phyloP scores from a whole-genome alignment of 2,113 vertebrate genomes.

The Enhydra lutris region DNA sequence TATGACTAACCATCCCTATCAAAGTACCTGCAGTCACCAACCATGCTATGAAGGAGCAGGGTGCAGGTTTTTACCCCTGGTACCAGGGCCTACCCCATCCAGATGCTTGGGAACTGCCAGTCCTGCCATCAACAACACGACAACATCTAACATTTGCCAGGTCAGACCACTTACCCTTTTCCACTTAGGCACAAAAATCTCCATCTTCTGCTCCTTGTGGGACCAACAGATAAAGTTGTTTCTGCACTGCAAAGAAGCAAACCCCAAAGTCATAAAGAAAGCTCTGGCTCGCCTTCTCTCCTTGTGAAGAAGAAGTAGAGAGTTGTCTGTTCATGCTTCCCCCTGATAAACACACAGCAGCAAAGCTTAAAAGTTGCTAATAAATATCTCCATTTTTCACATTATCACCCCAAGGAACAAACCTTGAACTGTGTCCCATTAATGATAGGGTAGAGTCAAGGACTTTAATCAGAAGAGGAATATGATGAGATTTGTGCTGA shows the following conservation, averaged over 20 bases:
- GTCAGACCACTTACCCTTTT: accelerated
- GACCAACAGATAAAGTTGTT: neutral
- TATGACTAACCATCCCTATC: neutral
- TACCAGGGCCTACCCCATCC: neutral
- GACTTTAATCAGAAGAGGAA: neutral
- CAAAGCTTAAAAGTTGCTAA: neutral
- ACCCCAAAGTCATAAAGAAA: neutral
- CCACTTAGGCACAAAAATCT: neutral
- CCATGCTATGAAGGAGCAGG: neutral
- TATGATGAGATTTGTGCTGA: neutral
- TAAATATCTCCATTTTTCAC: neutral
- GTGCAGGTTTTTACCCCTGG: neutral
- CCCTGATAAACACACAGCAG: neutral
- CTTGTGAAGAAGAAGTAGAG: neutral
- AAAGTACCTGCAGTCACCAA: neutral
- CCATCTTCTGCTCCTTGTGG: neutral
- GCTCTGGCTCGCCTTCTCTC: neutral
- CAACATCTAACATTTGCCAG: too few relatives aligned
- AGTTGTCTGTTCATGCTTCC: neutral
- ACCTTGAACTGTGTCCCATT: neutral
- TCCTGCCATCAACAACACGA: neutral
- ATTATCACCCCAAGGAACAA: neutral
- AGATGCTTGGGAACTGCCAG: neutral
- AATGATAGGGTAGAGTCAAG: neutral
- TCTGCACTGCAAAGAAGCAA: neutral